These are phyloP conservation scores for Prolemur simus DNA, from an alignment of 2,113 vertebrate genomes.

Conservation along the genomic window DNA sequence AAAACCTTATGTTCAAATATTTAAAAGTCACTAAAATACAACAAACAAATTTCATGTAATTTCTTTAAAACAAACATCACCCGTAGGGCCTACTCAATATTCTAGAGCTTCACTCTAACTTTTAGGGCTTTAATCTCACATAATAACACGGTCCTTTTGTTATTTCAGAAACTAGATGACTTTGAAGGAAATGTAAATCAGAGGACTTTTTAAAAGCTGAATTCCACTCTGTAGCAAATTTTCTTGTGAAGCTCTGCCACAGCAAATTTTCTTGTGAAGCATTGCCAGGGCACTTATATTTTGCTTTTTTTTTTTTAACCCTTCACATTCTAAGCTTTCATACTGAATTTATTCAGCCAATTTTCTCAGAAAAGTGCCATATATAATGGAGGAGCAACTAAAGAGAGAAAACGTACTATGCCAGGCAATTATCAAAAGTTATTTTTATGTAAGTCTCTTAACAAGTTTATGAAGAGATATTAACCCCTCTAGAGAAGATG, in stretches of 20 bases:
- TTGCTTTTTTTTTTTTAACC: slow-evolving; percentile 67
- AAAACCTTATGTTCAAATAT: slow-evolving; percentile 50
- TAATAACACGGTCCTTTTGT: slow-evolving; percentile 57
- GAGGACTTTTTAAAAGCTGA: slow-evolving; percentile 25
- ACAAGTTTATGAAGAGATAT: background rate
- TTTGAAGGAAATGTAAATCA: slow-evolving; percentile 72
- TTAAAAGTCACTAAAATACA: slow-evolving; percentile 49
- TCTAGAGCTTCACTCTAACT: slow-evolving; percentile 31
- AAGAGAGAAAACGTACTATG: background rate
- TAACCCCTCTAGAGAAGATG: background rate
- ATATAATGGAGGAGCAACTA: background rate
- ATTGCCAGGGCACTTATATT: slow-evolving; percentile 60
- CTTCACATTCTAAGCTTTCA: slow-evolving; percentile 33
- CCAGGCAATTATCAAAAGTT: background rate
- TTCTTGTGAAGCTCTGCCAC: slow-evolving; percentile 59
- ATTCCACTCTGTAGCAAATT: slow-evolving; percentile 49
- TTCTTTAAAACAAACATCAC: slow-evolving; percentile 46
- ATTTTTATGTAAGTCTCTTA: slow-evolving; percentile 3
- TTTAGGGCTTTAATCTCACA: slow-evolving; percentile 63
- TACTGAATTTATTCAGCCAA: background rate
- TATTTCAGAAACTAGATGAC: slow-evolving; percentile 68
- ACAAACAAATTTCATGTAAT: slow-evolving; percentile 26
- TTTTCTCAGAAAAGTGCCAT: slow-evolving; percentile 33
- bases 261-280: slow-evolving; percentile 58
- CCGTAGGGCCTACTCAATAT: background rate